Conservation (phyloP, 2,797 vertebrate genomes). For the Halcyon chelicuti region DNA sequence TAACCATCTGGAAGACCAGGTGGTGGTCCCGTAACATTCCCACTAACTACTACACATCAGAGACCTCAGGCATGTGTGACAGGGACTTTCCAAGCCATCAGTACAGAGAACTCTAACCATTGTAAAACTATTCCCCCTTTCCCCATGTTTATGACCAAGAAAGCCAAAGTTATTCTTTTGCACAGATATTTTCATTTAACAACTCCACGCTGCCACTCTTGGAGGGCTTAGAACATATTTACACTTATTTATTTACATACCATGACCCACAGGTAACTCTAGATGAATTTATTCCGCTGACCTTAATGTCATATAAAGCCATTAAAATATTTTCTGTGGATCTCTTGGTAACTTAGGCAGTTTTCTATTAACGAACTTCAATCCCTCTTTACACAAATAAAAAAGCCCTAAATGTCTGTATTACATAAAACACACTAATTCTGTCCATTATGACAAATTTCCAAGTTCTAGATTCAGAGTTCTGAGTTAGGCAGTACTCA, state of each 20-base stretch:
- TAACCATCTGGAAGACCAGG: conserved; percentile 12
- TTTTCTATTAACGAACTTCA: neutral
- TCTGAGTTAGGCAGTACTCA: neutral
- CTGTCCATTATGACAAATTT: neutral
- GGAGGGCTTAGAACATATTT: neutral
- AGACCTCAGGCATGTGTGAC: neutral
- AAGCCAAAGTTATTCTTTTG: neutral
- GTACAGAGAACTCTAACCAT: neutral
- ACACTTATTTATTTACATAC: neutral
- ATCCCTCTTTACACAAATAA: neutral
- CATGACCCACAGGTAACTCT: rapidly evolving
- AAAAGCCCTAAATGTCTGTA: neutral
- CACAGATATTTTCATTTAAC: neutral
- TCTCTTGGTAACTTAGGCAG: neutral
- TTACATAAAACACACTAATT: neutral
- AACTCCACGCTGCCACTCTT: neutral
- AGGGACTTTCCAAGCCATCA: neutral
- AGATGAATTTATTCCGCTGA: neutral
- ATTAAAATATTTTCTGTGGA: neutral
- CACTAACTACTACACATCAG: neutral
- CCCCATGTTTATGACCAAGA: neutral
- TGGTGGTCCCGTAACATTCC: neutral
- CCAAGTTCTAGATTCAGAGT: neutral
- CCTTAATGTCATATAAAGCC: neutral
- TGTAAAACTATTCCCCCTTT: neutral